Evolutionary conservation across 2,888 invertebrate species (phyloP).

Genomic region (Ditylenchus weischeri): DNA sequence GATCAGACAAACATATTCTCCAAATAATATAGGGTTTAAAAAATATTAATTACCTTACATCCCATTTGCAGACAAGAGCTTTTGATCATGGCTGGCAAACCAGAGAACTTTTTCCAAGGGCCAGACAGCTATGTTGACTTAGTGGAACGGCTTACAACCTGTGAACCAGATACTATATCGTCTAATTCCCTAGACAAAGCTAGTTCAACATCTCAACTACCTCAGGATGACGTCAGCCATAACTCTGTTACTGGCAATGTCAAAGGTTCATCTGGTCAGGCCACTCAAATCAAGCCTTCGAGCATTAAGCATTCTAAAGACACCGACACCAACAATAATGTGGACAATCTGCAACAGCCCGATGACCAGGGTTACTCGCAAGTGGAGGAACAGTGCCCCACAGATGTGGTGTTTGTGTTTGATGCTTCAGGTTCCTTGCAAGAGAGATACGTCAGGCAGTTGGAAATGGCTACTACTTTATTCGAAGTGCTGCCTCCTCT

Average conservation of each 20-base stretch:
- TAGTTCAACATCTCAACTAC: too few species aligned
- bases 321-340: background rate
- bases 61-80: background rate
- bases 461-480: conserved; percentile 1
- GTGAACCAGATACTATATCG: background rate
- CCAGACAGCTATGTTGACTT: background rate
- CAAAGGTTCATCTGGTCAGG: background rate
- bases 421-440: conserved; percentile 3
- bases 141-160: background rate
- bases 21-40: too few species aligned
- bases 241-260: background rate
- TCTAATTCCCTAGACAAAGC: background rate
- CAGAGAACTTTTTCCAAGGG: background rate
- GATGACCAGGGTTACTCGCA: background rate
- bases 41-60: too few species aligned
- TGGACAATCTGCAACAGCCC: background rate
- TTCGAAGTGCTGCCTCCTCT: conserved; percentile 6
- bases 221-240: background rate
- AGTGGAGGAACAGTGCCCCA: background rate
- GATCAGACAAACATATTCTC: too few species aligned
- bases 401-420: conserved; percentile 6
- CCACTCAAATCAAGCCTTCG: background rate
- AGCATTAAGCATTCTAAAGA: background rate
- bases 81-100: background rate
- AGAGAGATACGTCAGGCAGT: background rate